Evolutionary conservation across 2,113 vertebrate genomes (phyloP).

Genomic region (Alligator sinensis): DNA sequence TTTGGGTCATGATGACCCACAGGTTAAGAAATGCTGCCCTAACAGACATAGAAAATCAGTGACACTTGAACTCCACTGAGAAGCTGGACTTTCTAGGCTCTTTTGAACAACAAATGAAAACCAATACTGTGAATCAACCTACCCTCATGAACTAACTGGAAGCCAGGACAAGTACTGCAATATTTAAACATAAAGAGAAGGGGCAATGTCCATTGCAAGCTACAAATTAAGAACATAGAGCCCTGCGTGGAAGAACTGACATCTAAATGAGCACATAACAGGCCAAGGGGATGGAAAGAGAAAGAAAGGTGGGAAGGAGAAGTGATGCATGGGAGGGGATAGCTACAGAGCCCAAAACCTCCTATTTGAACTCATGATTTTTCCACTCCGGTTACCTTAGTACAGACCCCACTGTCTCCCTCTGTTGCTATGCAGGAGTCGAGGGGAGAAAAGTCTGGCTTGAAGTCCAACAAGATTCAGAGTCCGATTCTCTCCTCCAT

Average conservation of each 20-base stretch:
- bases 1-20: neutral
- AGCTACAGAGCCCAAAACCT: neutral
- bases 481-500: neutral
- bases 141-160: neutral
- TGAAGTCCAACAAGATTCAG: neutral
- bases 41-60: neutral
- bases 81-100: neutral
- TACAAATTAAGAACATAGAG: neutral
- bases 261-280: neutral
- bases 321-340: neutral
- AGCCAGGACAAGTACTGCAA: neutral
- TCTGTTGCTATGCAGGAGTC: neutral
- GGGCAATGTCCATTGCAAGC: neutral
- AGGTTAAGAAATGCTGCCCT: neutral
- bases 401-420: neutral
- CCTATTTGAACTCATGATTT: neutral
- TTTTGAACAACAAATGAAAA: neutral
- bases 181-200: neutral
- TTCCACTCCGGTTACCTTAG: neutral
- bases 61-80: neutral
- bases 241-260: neutral
- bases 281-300: neutral
- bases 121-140: neutral
- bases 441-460: neutral
- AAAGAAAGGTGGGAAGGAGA: accelerated